Evolutionary conservation across 1,140 invertebrate species (phyloP).

Genomic region (Tyrophagus putrescentiae): DNA sequence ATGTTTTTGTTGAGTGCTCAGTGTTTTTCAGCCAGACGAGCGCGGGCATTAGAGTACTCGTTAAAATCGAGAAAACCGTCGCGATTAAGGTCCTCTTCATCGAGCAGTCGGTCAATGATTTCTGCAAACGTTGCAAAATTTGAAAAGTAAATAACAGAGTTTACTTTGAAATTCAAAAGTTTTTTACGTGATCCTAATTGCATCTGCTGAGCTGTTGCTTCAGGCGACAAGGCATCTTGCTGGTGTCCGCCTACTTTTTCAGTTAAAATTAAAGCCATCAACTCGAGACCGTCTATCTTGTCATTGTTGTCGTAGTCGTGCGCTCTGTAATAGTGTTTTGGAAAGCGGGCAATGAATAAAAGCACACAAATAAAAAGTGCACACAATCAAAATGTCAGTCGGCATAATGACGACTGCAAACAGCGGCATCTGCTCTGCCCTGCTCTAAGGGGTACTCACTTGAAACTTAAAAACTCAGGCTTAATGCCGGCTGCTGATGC

Average conservation of each 20-base stretch:
- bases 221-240: too few relatives aligned
- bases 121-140: neutral
- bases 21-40: too few relatives aligned
- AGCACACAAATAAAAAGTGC: too few relatives aligned
- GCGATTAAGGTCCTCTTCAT: neutral
- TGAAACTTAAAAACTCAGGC: slow-evolving; percentile 11
- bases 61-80: slow-evolving; percentile 11
- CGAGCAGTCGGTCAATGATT: neutral
- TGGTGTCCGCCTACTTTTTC: too few relatives aligned
- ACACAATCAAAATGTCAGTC: too few relatives aligned
- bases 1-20: too few relatives aligned
- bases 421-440: too few relatives aligned
- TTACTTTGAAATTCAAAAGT: neutral
- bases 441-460: neutral
- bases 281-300: slow-evolving; percentile 6
- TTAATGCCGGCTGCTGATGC: neutral
- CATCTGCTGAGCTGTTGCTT: neutral
- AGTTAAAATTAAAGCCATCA: neutral
- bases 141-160: too few relatives aligned
- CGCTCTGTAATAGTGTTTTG: too few relatives aligned
- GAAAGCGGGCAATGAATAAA: too few relatives aligned
- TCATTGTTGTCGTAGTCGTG: slow-evolving; percentile 13
- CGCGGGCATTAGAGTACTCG: neutral
- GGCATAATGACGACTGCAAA: too few relatives aligned
- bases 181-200: neutral